Percentiles rank a stretch among this genome's conserved stretches.
phyloP scores from a whole-genome alignment of 2,888 invertebrate species.

The Dorcus hopei region DNA sequence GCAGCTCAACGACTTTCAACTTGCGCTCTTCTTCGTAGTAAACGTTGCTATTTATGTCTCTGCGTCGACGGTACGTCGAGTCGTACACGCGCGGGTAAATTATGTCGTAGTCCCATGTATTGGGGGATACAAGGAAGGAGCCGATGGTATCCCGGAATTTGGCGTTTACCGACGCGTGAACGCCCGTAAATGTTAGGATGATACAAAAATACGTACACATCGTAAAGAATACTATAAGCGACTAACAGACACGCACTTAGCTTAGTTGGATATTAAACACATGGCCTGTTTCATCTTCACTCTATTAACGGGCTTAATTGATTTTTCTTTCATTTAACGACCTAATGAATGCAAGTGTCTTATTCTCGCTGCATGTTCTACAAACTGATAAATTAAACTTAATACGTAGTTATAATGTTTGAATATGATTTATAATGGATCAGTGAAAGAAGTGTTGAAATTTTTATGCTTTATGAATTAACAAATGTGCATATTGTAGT shows the following conservation, averaged over 20 bases:
- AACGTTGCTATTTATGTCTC: slow-evolving; percentile 29
- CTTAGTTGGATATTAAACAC: neutral
- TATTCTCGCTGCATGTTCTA: no score
- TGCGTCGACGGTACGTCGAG: slow-evolving; percentile 20
- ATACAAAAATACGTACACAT: neutral
- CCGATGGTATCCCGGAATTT: neutral
- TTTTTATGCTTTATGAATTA: no score
- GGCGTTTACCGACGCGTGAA: no score
- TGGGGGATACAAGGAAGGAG: neutral
- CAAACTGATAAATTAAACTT: no score
- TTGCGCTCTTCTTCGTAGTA: slow-evolving; percentile 29
- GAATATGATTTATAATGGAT: no score
- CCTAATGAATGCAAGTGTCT: no score
- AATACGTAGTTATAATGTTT: no score
- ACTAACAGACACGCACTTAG: neutral
- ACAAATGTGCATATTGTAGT: no score
- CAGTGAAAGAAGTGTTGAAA: no score
- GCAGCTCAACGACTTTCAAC: slow-evolving; percentile 35
- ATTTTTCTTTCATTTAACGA: neutral
- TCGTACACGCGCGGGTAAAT: slow-evolving; percentile 33
- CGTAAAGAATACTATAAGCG: neutral
- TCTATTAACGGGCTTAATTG: slow-evolving; percentile 7
- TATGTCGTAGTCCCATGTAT: slow-evolving; percentile 5
- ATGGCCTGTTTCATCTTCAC: neutral
- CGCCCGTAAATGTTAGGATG: no score